phyloP scores from a whole-genome alignment of 1,140 invertebrate genomes.

The Trypoxylus dichotomus region DNA sequence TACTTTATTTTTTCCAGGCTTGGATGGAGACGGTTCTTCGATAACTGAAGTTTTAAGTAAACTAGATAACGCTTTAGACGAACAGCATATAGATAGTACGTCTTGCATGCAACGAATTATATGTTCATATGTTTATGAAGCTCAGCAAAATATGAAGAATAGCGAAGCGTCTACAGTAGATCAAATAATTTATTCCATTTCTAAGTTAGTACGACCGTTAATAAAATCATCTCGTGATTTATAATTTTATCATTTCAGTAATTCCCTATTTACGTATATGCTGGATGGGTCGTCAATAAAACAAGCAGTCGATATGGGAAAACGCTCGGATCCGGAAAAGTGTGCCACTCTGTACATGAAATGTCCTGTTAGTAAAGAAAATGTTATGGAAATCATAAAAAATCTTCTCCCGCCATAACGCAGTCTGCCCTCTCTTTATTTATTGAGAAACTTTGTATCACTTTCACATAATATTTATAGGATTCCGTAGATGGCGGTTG shows the following conservation, averaged over 20 bases:
- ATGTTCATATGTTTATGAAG: slow-evolving; percentile 73
- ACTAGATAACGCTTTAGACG: slow-evolving; percentile 70
- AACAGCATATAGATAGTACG: slow-evolving; percentile 76
- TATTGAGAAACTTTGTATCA: neutral
- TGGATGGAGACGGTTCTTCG: slow-evolving; percentile 63
- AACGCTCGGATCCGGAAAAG: slow-evolving; percentile 58
- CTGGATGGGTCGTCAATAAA: slow-evolving; percentile 75
- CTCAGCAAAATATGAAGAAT: slow-evolving; percentile 62
- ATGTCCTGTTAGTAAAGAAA: slow-evolving; percentile 67
- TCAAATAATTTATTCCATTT: slow-evolving; percentile 64
- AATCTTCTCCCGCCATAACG: slow-evolving; percentile 58
- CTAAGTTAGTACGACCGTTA: slow-evolving; percentile 56
- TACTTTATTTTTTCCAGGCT: slow-evolving; percentile 54
- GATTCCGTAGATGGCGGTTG: neutral
- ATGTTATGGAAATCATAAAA: slow-evolving; percentile 62
- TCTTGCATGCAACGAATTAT: slow-evolving; percentile 77
- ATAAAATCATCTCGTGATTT: slow-evolving; percentile 29
- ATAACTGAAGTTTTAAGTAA: slow-evolving; percentile 67
- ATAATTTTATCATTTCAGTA: slow-evolving; percentile 57
- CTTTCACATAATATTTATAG: neutral
- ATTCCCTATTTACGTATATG: slow-evolving; percentile 70
- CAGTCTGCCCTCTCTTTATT: neutral
- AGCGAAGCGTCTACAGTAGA: slow-evolving; percentile 68
- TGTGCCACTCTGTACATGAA: slow-evolving; percentile 63
- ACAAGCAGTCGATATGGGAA: slow-evolving; percentile 71